Percentiles rank a stretch among this genome's conserved stretches.
Evolutionary conservation across 1,140 invertebrate genomes (phyloP).

Genomic region (Chymomyza costata): DNA sequence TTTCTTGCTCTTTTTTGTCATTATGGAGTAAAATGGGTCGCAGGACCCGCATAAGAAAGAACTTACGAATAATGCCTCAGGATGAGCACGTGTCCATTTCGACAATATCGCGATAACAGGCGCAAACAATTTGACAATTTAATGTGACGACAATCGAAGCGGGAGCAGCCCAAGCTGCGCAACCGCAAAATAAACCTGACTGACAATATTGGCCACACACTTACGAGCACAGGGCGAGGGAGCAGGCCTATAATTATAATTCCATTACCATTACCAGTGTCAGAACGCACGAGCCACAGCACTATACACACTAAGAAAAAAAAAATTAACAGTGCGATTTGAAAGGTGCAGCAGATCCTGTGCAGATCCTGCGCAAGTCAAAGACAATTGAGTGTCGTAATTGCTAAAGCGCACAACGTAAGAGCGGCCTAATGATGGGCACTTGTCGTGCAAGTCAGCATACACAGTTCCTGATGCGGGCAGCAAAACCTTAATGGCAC

Average conservation of each 20-base stretch:
- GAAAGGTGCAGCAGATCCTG: slow-evolving; percentile 49
- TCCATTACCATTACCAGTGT: slow-evolving; percentile 55
- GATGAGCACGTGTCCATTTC: slow-evolving; percentile 50
- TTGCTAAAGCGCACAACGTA: slow-evolving; percentile 37
- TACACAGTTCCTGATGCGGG: no score
- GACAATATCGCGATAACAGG: slow-evolving; percentile 48
- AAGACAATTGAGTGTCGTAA: slow-evolving; percentile 67
- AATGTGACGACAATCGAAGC: slow-evolving; percentile 55
- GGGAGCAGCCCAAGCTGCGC: slow-evolving; percentile 21
- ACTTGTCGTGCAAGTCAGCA: slow-evolving; percentile 27
- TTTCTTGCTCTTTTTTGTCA: background rate
- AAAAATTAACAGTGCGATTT: slow-evolving; percentile 38
- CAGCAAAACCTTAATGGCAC: slow-evolving; percentile 14
- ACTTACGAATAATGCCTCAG: slow-evolving; percentile 2
- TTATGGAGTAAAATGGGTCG: background rate
- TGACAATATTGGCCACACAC: slow-evolving; percentile 59
- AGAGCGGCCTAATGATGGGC: slow-evolving; percentile 47
- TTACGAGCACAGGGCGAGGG: slow-evolving; percentile 28
- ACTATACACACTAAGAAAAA: slow-evolving; percentile 12
- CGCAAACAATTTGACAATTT: slow-evolving; percentile 72
- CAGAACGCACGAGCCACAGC: slow-evolving; percentile 20
- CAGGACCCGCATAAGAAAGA: background rate
- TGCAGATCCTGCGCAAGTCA: slow-evolving; percentile 54
- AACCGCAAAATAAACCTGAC: slow-evolving; percentile 17
- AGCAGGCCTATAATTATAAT: slow-evolving; percentile 68